Evolutionary conservation across 92 coral and sea anemone species (phyloP), one percentile per base, ranked within the genome.

Genomic region (Actinernus sp.): DNA sequence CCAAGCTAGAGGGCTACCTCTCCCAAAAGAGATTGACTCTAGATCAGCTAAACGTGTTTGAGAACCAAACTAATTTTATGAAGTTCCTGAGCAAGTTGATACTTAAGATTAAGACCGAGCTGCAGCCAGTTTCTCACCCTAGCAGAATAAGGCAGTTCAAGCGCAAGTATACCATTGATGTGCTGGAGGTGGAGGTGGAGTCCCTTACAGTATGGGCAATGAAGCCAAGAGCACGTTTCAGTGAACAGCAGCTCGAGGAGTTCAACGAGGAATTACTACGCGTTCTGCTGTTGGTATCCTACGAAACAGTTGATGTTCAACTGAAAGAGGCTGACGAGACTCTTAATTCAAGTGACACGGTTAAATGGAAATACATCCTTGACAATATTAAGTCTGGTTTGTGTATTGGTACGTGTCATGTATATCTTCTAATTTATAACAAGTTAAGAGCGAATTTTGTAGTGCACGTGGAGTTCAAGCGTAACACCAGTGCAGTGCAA

Each of bases 181-280:
- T 53, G 18, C 55, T 82, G 31, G 26, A 27, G 22, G 55, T 14
- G 0, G 62, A 59, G 36, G 61, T 79, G 18, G 22, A 64, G 11
- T 48, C 67, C 18, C 75, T 88, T 8, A 68, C 49, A 13, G 22
- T 36, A 8, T 65, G 81, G 48, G 66, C 88, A 9, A 76, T 75
- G 93, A 33, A 41, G 71, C 12, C 10, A 4, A 73, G 92, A 9
- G 20, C 18, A n/a, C 70, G 96, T 54, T 86, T 86, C 70, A 85
- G 93, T 25, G 87, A 90, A 1, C 98, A 93, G 19, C 87, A 90
- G 26, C 56, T 86, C 62, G 97, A 82, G 31, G 98, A 93, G 51
- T 81, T 93, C 33, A 79, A 51, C 18, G 89, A 83, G 16, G 98
- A 90, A 31, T 60, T 93, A 17, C 59, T 55, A 43, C 70, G 98